Evolutionary conservation across 2,113 vertebrate genomes (phyloP).

Genomic region (Sigmodon hispidus): DNA sequence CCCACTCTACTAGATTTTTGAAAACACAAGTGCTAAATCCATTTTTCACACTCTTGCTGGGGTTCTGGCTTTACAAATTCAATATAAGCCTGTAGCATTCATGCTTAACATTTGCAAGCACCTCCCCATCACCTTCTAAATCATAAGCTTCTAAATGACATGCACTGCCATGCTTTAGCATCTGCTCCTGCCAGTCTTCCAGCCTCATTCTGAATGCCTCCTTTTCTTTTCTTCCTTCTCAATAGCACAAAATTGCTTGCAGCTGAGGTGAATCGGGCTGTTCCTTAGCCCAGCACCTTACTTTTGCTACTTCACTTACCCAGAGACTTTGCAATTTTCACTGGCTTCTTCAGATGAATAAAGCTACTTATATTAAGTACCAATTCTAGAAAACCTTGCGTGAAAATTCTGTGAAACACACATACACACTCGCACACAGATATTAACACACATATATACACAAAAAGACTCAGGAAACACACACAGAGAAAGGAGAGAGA

Average conservation of each 20-base stretch:
- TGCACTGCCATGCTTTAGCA: background rate
- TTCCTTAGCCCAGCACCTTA: background rate
- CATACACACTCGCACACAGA: background rate
- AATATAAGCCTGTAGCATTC: background rate
- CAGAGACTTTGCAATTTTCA: background rate
- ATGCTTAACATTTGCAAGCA: background rate
- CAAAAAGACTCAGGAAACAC: background rate
- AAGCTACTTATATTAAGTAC: background rate
- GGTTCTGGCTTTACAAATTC: background rate
- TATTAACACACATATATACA: background rate
- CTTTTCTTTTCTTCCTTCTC: background rate
- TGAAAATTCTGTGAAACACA: background rate
- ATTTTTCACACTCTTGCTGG: background rate
- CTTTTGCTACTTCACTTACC: background rate
- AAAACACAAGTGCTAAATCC: background rate
- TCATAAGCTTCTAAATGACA: background rate
- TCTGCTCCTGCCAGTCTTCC: background rate
- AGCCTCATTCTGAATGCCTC: background rate
- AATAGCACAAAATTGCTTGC: background rate
- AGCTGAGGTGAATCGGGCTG: background rate
- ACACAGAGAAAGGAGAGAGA: background rate
- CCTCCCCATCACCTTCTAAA: background rate
- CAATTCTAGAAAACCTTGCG: background rate
- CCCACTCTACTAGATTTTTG: background rate
- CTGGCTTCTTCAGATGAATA: background rate